Percentiles rank a stretch among this genome's conserved stretches.
Evolutionary conservation across 1,140 invertebrate genomes (phyloP).

Genomic region (Anastatus disparis): DNA sequence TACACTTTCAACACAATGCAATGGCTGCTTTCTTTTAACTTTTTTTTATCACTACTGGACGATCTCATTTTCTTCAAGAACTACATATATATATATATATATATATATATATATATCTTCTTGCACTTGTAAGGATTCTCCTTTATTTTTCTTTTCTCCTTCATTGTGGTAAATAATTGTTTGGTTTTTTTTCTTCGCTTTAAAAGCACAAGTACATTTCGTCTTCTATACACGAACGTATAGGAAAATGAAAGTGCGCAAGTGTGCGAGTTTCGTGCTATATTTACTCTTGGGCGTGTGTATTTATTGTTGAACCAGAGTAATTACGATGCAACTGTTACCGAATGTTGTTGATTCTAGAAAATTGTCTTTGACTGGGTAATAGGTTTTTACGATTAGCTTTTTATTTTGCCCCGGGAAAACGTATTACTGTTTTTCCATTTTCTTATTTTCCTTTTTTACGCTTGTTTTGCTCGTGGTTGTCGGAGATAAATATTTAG

Average conservation of each 20-base stretch:
- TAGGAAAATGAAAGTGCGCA: too few relatives aligned
- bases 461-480: too few relatives aligned
- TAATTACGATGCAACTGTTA: too few relatives aligned
- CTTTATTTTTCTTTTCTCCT: neutral
- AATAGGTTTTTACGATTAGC: conserved; percentile 6
- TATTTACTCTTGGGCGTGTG: too few relatives aligned
- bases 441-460: neutral
- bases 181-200: conserved; percentile 2
- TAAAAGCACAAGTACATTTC: neutral
- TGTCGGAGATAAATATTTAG: too few relatives aligned
- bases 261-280: too few relatives aligned
- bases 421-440: neutral
- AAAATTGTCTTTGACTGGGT: neutral
- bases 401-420: neutral
- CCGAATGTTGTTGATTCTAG: neutral
- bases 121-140: neutral
- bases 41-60: neutral
- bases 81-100: too few relatives aligned
- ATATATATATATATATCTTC: too few relatives aligned
- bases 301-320: too few relatives aligned
- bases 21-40: neutral
- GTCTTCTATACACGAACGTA: too few relatives aligned
- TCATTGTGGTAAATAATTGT: conserved; percentile 4
- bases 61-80: neutral
- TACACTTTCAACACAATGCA: neutral